Evolutionary conservation across 2,113 vertebrate species (phyloP), one percentile per base, ranked within the genome.

Genomic region (Aplodontia rufa): DNA sequence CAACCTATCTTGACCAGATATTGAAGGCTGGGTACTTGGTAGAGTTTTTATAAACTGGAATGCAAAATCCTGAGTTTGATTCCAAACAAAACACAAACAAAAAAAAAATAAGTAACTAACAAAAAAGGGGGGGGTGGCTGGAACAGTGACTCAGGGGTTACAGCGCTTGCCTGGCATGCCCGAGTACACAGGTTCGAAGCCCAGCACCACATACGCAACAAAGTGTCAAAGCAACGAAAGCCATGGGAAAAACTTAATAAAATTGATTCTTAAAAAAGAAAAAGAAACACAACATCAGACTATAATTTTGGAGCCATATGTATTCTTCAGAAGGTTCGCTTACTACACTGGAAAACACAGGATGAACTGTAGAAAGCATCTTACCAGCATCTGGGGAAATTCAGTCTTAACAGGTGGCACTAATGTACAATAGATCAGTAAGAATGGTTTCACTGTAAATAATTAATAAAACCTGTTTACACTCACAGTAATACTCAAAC

Each of bases 391-490:
- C 72, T 84, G 30, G 42, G 55, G 82, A 78, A 87, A 71, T 82
- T 90, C 62, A 69, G 47, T 72, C 14, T 76, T 81, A 84, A 42
- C 42, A 51, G 75, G 16, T 24, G 20, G 68, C 14, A 74, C 35
- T 80, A 26, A 68, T 0, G 17, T 62, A 79, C 35, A 96, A 19
- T 37, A 60, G 74, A 42, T 74, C 20, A 26, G 22, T 60, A 53
- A 47, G 58, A 86, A 79, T 35, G 14, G 7, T 66, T 89, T 62
- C 11, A n/a, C 37, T 37, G 30, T 66, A 91, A 97, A 94, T 80
- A 92, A 91, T 96, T 68, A 91, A 87, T 84, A 96, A 91, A 82
- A 71, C n/a, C 35, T 51, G 71, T 32, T 79, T 51, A 62, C 14
- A 42, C 42, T 55, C 20, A 79, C 62, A 93, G 30, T 97, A 82